phyloP scores from a whole-genome alignment of 2,797 vertebrate species.

The Alauda arvensis region DNA sequence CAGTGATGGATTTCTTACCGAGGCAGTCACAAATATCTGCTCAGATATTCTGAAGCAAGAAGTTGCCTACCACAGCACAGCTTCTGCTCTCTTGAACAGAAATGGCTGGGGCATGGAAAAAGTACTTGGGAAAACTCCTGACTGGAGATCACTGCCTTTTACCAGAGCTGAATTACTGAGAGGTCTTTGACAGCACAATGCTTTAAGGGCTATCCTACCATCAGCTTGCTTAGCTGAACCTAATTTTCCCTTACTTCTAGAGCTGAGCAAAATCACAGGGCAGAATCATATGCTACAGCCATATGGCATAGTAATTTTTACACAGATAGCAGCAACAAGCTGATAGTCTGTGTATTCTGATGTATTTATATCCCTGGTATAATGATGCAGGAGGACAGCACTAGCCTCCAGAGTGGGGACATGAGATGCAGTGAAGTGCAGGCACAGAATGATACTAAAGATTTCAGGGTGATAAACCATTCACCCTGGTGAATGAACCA shows the following conservation, averaged over 20 bases:
- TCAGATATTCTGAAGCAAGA: neutral
- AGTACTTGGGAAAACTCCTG: neutral
- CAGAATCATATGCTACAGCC: neutral
- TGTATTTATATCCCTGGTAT: neutral
- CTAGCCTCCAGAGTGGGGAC: neutral
- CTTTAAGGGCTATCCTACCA: neutral
- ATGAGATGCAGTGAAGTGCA: neutral
- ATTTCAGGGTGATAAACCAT: neutral
- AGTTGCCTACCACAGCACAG: neutral
- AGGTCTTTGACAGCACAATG: neutral
- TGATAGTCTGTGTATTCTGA: neutral
- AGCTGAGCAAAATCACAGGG: neutral
- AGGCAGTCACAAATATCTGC: neutral
- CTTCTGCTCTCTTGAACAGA: neutral
- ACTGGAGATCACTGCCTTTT: neutral
- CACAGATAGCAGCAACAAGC: neutral
- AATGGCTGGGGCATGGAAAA: neutral
- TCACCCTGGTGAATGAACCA: rapidly evolving
- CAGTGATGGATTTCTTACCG: neutral
- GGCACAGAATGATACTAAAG: neutral
- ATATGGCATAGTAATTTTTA: neutral
- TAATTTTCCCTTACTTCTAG: neutral
- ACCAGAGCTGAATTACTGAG: neutral
- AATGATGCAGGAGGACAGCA: neutral
- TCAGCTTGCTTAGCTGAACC: neutral